These are phyloP conservation scores for Phytoseiulus persimilis DNA, from an alignment of 2,888 invertebrate species.

Conservation along the genomic window DNA sequence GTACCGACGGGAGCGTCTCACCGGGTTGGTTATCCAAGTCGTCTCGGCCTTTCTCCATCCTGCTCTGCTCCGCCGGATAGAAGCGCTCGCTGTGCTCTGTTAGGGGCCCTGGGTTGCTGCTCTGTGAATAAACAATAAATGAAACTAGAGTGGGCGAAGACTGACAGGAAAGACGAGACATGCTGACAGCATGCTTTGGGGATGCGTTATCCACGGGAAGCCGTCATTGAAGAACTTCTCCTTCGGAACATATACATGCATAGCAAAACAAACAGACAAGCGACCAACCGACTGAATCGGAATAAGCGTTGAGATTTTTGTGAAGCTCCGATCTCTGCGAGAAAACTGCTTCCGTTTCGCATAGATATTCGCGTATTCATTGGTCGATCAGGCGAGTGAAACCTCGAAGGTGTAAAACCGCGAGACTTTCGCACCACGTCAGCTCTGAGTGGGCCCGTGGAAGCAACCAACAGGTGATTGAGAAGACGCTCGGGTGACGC, in stretches of 20 bases:
- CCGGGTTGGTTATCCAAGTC: not conserved
- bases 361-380: too few species aligned
- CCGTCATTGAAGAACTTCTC: not conserved
- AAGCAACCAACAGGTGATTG: not conserved
- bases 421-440: too few species aligned
- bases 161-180: not conserved
- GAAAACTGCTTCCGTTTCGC: too few species aligned
- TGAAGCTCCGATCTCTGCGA: too few species aligned
- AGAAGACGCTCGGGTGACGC: not conserved
- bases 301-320: too few species aligned
- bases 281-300: not conserved
- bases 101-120: not conserved
- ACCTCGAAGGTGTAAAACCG: too few species aligned
- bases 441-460: not conserved
- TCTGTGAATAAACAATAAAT: not conserved
- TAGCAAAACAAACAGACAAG: not conserved
- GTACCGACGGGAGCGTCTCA: not conserved
- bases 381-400: too few species aligned
- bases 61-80: not conserved
- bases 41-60: not conserved
- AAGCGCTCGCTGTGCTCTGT: not conserved
- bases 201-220: not conserved
- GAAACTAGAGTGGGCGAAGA: not conserved
- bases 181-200: not conserved
- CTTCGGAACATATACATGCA: not conserved